Percentiles rank a stretch among this genome's conserved stretches.
phyloP scores from a whole-genome alignment of 2,888 invertebrate species.

The Tinea pellionella region DNA sequence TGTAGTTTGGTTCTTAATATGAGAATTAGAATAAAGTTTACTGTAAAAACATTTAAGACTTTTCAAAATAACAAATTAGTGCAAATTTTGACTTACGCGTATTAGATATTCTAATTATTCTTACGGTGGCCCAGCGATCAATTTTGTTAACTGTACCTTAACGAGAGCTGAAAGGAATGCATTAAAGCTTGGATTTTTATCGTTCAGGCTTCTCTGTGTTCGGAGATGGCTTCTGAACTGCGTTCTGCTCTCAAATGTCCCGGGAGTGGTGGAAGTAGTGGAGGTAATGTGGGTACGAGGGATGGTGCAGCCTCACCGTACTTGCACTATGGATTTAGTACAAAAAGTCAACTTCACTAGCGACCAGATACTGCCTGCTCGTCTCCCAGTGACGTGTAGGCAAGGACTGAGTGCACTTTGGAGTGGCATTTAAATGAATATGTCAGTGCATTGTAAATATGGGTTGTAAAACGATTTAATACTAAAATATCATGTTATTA shows the following conservation, averaged over 20 bases:
- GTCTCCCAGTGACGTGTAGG: constrained; percentile 60
- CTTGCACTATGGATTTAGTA: constrained; percentile 73
- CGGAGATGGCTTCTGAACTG: constrained; percentile 79
- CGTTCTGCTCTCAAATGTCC: constrained; percentile 76
- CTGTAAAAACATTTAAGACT: too few relatives aligned
- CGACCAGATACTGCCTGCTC: constrained; percentile 54
- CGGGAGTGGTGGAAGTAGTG: constrained; percentile 55
- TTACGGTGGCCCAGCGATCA: too few relatives aligned
- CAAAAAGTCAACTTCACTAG: constrained; percentile 63
- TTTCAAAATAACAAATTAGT: too few relatives aligned
- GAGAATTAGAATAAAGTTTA: too few relatives aligned
- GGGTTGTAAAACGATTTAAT: neutral
- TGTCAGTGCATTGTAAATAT: constrained; percentile 12
- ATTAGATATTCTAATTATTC: too few relatives aligned
- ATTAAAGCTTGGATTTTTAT: constrained; percentile 11
- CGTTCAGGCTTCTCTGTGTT: constrained; percentile 76
- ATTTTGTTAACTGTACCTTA: too few relatives aligned
- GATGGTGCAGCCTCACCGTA: constrained; percentile 72
- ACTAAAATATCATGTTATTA: neutral
- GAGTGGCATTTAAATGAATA: neutral
- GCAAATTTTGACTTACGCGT: too few relatives aligned
- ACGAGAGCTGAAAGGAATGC: neutral
- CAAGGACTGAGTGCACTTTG: neutral
- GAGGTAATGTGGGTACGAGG: constrained; percentile 38
- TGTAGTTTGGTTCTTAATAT: too few relatives aligned